A percentile compares a stretch with the other conserved stretches of the same genome.
Conservation (phyloP, 2,888 invertebrate genomes). For the Thysanoteuthis rhombus region DNA sequence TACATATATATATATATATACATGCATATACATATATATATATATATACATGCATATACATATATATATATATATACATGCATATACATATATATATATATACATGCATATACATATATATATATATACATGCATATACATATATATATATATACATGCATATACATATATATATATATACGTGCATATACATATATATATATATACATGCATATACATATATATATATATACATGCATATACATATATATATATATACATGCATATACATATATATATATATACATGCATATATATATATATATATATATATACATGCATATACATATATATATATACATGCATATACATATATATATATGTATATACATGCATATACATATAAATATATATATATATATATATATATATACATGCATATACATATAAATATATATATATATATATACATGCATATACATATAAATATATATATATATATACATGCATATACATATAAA, state of each 20-base stretch:
- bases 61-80: background rate
- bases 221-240: background rate
- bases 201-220: background rate
- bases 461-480: background rate
- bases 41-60: background rate
- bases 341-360: background rate
- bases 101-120: background rate
- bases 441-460: background rate
- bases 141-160: background rate
- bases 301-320: background rate
- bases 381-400: background rate
- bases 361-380: background rate
- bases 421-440: background rate
- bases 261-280: background rate
- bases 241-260: background rate
- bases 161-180: background rate
- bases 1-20: background rate
- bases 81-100: background rate
- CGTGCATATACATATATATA: background rate
- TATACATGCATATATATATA: background rate
- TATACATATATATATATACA: background rate
- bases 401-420: background rate
- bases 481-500: background rate
- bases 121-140: background rate
- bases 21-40: background rate